Conservation (phyloP, 2,888 invertebrate genomes). For the Lycocerus yunnanus region DNA sequence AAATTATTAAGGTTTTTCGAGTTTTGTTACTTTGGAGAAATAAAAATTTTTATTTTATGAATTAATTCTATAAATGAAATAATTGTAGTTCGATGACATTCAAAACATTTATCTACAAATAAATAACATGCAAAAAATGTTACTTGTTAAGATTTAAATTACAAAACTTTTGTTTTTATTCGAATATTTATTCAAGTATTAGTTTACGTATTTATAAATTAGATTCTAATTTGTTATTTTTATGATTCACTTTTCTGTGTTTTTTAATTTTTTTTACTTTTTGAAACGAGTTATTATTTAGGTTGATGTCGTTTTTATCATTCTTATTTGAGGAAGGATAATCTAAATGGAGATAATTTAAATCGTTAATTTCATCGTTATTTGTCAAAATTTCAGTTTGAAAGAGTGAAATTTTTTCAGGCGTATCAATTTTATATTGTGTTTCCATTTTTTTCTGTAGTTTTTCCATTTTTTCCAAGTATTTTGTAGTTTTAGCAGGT, state of each 20-base stretch:
- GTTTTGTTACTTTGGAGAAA: neutral
- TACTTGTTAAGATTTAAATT: neutral
- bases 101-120: neutral
- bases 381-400: slow-evolving; percentile 5
- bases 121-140: neutral
- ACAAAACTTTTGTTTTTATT: neutral
- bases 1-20: neutral
- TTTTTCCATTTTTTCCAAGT: slow-evolving; percentile 16
- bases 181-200: neutral
- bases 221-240: neutral
- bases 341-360: slow-evolving; percentile 18
- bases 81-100: neutral
- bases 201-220: neutral
- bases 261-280: neutral
- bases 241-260: neutral
- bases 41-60: neutral
- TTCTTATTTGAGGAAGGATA: neutral
- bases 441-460: slow-evolving; percentile 8
- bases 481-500: neutral
- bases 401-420: slow-evolving; percentile 21
- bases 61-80: neutral
- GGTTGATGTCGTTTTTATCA: neutral
- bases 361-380: slow-evolving; percentile 27
- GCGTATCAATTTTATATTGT: slow-evolving; percentile 10
- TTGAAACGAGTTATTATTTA: neutral